Evolutionary conservation across 2,113 vertebrate species (phyloP), one percentile per base, ranked within the genome.

Genomic region (Eulacestoma nigropectus): DNA sequence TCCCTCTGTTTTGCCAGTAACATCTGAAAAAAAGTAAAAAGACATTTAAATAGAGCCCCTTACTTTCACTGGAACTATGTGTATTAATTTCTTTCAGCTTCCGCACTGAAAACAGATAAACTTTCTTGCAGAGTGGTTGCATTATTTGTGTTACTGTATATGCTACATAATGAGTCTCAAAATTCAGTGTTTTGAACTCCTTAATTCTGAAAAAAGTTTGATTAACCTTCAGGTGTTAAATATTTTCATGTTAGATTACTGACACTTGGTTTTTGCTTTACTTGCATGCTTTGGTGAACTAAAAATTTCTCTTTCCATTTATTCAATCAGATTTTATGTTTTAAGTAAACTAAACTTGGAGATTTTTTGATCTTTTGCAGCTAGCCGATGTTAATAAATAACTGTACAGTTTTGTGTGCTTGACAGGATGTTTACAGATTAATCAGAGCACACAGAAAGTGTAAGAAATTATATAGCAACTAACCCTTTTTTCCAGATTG

Each of bases 351-450:
- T 93, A 62, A 92, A 94, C 81, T 91, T 97, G 80, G 80, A 95
- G 46, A 55, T 30, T 84, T 94, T 87, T 95, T 95, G 3, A 65
- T 69, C 68, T 86, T 94, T 89, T 82, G 42, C 53, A 69, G 64
- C 72, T 78, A 75, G 46, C 52, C 13, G 6, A 30, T 87, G 94
- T 97, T 98, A 98, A 97, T 97, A 95, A 95, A 79, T 95, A 96
- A 97, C 77, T 81, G 29, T 42, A 56, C 46, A 78, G 67, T 65
- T 96, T 94, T 79, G 29, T 95, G 49, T 85, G 50, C 59, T 84
- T 94, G 69, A 95, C 42, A 77, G n/a, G 46, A 81, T 85, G 50
- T 91, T 84, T 91, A n/a, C 29, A 80, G 89, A 39, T 89, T 85
- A 89, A 79, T 78, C 26, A 84, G 39, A 41, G 18, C 37, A 79